A percentile compares a stretch with the other conserved stretches of the same genome.
Evolutionary conservation across 2,888 invertebrate genomes (phyloP).

Genomic region (Capitulum mitella): DNA sequence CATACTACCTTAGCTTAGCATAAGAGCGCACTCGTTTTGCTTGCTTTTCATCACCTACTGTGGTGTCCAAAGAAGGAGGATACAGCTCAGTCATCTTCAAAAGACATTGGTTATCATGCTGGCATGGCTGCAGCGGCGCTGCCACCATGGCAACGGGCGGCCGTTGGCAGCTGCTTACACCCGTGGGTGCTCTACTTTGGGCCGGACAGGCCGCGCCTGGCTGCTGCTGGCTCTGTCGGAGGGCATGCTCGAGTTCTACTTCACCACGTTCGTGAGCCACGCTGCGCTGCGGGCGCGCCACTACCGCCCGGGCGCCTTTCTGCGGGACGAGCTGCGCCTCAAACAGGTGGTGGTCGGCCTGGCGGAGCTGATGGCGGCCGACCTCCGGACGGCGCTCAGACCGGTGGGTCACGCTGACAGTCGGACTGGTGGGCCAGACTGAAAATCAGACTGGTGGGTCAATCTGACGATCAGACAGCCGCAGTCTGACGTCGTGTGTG

Average conservation of each 20-base stretch:
- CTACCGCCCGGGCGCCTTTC: neutral
- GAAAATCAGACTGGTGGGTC: neutral
- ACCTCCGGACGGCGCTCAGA: neutral
- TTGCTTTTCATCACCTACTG: too few relatives aligned
- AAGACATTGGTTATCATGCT: too few relatives aligned
- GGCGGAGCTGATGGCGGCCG: slow-evolving; percentile 15
- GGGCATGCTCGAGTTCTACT: slow-evolving; percentile 18
- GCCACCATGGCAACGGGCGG: too few relatives aligned
- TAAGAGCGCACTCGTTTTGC: too few relatives aligned
- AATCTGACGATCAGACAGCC: neutral
- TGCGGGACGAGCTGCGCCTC: slow-evolving; percentile 25
- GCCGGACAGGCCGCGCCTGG: slow-evolving; percentile 12
- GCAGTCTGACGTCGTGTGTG: neutral
- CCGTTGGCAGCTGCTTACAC: too few relatives aligned
- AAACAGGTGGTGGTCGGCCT: slow-evolving; percentile 26
- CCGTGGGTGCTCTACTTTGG: too few relatives aligned
- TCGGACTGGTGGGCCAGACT: neutral
- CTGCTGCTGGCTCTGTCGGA: slow-evolving; percentile 12
- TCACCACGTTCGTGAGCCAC: neutral
- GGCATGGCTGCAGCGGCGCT: too few relatives aligned
- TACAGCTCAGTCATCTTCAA: too few relatives aligned
- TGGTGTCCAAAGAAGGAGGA: too few relatives aligned
- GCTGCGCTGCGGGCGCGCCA: neutral
- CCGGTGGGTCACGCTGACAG: neutral
- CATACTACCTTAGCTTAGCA: too few relatives aligned